A percentile compares a stretch with the other conserved stretches of the same genome.
Evolutionary conservation across 2,113 vertebrate species (phyloP).

Genomic region (Tichodroma muraria): DNA sequence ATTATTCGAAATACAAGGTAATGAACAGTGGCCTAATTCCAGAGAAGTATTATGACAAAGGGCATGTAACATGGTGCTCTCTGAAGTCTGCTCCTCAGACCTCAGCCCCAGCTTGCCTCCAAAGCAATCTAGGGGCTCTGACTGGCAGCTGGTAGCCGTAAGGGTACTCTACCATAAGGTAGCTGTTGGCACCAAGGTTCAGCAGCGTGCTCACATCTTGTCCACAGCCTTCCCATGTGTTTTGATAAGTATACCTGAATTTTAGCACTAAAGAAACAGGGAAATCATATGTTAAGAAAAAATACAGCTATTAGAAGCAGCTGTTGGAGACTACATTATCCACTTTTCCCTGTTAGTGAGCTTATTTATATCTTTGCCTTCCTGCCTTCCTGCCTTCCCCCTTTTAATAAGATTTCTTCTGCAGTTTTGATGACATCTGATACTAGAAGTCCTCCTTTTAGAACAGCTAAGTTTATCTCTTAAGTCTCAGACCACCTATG

Average conservation of each 20-base stretch:
- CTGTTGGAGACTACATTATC: background rate
- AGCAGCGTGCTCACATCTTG: background rate
- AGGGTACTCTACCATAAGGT: no score
- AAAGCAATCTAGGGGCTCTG: background rate
- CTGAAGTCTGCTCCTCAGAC: background rate
- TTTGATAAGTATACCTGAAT: background rate
- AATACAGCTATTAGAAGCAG: background rate
- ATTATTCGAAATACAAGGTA: background rate
- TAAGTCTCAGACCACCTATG: background rate
- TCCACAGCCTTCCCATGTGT: background rate
- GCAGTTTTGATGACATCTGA: background rate
- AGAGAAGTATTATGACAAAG: rapidly evolving
- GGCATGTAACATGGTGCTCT: background rate
- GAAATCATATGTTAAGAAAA: background rate
- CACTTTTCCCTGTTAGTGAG: background rate
- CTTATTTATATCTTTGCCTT: background rate
- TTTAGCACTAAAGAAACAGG: background rate
- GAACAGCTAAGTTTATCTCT: background rate
- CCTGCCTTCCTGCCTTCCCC: background rate
- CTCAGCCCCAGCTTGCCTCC: background rate
- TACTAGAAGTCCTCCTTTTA: background rate
- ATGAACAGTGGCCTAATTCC: background rate
- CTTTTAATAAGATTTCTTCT: background rate
- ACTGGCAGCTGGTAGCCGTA: background rate
- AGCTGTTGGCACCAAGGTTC: background rate